Conservation (phyloP, 1,140 invertebrate genomes). For the Bombus waltoni region DNA sequence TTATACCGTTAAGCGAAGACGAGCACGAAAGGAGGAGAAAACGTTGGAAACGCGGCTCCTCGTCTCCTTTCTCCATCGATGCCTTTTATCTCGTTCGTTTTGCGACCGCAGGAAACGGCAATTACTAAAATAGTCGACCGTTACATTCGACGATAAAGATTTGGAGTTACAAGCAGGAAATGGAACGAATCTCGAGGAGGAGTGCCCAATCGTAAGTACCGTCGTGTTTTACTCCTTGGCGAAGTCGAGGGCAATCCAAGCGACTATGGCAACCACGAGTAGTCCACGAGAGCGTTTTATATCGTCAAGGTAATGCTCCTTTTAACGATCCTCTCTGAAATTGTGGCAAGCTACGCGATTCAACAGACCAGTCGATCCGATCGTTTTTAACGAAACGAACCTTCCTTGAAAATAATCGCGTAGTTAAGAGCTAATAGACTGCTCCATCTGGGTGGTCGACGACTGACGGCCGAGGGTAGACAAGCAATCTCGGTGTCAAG, state of each 20-base stretch:
- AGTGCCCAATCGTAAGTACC: too few species aligned
- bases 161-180: too few species aligned
- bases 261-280: not conserved
- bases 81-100: not conserved
- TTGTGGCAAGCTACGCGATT: not conserved
- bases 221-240: not conserved
- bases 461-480: not conserved
- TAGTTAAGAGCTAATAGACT: not conserved
- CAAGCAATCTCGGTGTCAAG: slow-evolving; percentile 29
- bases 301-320: not conserved
- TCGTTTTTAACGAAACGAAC: slow-evolving; percentile 5
- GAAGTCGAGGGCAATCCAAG: not conserved
- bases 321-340: not conserved
- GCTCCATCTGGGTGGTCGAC: slow-evolving; percentile 24
- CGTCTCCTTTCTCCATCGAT: slow-evolving; percentile 17
- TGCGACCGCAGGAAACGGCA: slow-evolving; percentile 5
- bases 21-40: not conserved
- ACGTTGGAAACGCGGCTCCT: not conserved
- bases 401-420: not conserved
- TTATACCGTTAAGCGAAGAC: slow-evolving; percentile 56
- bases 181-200: not conserved
- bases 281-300: not conserved
- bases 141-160: not conserved
- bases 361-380: not conserved
- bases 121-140: not conserved